A percentile compares a stretch with the other conserved stretches of the same genome.
phyloP scores from a whole-genome alignment of 2,113 vertebrate species.

The Sitta europaea region DNA sequence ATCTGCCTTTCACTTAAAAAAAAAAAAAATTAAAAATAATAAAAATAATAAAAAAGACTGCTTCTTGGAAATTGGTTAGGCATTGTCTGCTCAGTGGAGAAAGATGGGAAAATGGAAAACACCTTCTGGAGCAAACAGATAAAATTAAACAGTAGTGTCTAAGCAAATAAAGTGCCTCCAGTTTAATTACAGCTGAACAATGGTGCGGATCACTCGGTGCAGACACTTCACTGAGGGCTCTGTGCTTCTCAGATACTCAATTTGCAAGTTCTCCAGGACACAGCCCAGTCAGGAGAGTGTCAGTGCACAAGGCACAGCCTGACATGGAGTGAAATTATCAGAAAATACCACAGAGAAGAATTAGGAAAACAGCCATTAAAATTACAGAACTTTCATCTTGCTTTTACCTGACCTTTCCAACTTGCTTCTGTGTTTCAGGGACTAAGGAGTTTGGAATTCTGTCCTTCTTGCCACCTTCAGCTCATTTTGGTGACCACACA shows the following conservation, averaged over 20 bases:
- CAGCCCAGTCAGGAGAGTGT: background rate
- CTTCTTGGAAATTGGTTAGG: slow-evolving; percentile 41
- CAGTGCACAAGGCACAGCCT: background rate
- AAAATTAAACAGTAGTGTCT: slow-evolving; percentile 22
- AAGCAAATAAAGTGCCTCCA: slow-evolving; percentile 32
- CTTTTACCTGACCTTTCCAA: background rate
- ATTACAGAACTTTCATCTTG: background rate
- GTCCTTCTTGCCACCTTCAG: background rate
- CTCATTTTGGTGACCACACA: background rate
- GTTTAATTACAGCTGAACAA: slow-evolving; percentile 53
- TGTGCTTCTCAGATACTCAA: background rate
- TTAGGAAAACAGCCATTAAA: background rate
- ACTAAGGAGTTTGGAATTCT: background rate
- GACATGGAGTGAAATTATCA: background rate
- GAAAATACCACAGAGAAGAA: background rate
- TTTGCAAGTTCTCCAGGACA: background rate
- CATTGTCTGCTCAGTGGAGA: background rate
- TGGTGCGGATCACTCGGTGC: background rate
- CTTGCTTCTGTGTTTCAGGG: background rate
- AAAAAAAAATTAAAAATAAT: background rate
- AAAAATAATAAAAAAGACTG: background rate
- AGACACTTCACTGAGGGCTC: background rate
- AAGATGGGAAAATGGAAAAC: background rate
- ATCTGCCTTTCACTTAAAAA: slow-evolving; percentile 15
- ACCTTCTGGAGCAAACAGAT: slow-evolving; percentile 58